These are phyloP conservation scores for Gallinago paraguaiae DNA, from an alignment of 2,113 vertebrate genomes.

Conservation along the genomic window DNA sequence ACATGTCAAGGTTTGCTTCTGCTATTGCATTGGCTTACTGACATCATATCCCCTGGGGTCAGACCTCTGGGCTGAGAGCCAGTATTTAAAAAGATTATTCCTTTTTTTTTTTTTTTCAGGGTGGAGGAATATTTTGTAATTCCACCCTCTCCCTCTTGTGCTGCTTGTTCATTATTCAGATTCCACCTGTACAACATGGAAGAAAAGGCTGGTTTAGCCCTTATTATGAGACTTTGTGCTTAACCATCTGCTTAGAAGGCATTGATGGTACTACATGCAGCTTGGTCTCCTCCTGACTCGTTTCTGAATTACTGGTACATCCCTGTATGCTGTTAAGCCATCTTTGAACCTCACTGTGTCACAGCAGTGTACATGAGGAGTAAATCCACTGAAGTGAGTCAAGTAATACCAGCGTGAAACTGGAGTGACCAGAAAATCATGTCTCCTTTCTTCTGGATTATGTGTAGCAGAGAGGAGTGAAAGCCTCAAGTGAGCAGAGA, in stretches of 20 bases:
- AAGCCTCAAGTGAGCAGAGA: conserved; percentile 1
- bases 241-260: background rate
- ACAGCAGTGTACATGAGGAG: background rate
- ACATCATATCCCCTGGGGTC: conserved; percentile 27
- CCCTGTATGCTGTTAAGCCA: background rate
- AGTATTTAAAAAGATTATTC: background rate
- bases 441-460: conserved; percentile 23
- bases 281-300: background rate
- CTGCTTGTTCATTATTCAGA: background rate
- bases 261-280: background rate
- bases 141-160: background rate
- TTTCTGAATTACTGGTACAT: conserved; percentile 32
- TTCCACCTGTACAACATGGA: background rate
- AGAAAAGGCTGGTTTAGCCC: background rate
- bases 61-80: conserved; percentile 20
- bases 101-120: background rate
- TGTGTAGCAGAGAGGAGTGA: background rate
- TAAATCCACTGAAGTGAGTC: conserved; percentile 25
- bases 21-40: conserved; percentile 14
- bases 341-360: conserved; percentile 44
- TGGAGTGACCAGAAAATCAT: conserved; percentile 31
- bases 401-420: background rate
- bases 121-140: conserved; percentile 33
- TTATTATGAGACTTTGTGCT: background rate
- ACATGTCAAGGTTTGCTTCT: conserved; percentile 32